phyloP scores from a whole-genome alignment of 2,888 invertebrate genomes.

The Sphaeridia pumilis region DNA sequence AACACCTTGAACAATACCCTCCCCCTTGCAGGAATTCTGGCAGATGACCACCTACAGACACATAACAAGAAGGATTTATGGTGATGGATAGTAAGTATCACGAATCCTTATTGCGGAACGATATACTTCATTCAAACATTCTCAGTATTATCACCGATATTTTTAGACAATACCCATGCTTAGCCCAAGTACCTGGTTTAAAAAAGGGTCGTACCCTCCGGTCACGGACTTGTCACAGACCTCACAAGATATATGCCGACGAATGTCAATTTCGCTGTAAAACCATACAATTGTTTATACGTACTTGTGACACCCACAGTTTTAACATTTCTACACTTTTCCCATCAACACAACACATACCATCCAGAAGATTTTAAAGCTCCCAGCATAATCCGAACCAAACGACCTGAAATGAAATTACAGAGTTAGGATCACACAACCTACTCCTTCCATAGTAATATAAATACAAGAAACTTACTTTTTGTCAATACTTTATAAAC shows the following conservation, averaged over 20 bases:
- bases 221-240: slow-evolving; percentile 69
- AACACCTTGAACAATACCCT: slow-evolving; percentile 63
- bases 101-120: not conserved
- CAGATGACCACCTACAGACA: slow-evolving; percentile 73
- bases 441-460: not conserved
- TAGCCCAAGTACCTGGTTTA: slow-evolving; percentile 54
- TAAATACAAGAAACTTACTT: slow-evolving; percentile 42
- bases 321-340: not conserved
- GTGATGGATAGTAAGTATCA: too few species aligned
- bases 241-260: slow-evolving; percentile 85
- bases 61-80: slow-evolving; percentile 13
- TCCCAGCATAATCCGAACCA: slow-evolving; percentile 72
- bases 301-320: too few species aligned
- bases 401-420: slow-evolving; percentile 47
- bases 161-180: not conserved
- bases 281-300: too few species aligned
- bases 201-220: slow-evolving; percentile 77
- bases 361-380: slow-evolving; percentile 70
- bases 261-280: slow-evolving; percentile 64
- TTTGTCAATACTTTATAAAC: slow-evolving; percentile 61
- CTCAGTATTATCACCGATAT: not conserved
- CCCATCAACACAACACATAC: slow-evolving; percentile 42
- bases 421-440: slow-evolving; percentile 8
- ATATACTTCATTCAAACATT: too few species aligned
- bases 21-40: slow-evolving; percentile 62